Evolutionary conservation across 2,113 vertebrate species (phyloP), one percentile per base, ranked within the genome.

Genomic region (Pelvicachromis taeniatus): DNA sequence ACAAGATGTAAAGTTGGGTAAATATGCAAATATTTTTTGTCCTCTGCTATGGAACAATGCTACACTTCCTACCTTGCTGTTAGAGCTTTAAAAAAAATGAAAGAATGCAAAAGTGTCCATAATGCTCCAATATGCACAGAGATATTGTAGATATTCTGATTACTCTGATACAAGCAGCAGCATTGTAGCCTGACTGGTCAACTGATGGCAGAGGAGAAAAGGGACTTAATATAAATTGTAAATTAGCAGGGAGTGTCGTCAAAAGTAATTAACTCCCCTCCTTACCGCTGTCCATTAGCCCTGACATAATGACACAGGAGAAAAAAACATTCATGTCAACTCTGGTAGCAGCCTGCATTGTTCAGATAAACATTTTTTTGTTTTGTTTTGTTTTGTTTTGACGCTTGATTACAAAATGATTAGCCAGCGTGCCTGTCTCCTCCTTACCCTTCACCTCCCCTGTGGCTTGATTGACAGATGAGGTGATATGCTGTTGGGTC

Each of bases 241-340:
- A 98, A 98, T 98, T 97, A 98, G 96, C 96, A 93, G 95, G 96
- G 95, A 97, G 96, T 95, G 95, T 97, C 96, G 97, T 99, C 98
- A 97, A 96, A 98, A 97, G 97, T 98, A 98, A 98, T 99, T 98
- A 98, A 97, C 96, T 96, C 96, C 96, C 96, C 94, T 94, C 95
- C 96, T 96, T 95, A 95, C 93, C 89, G 93, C 96, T 94, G 96
- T 97, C 97, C 97, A 97, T 98, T 97, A 97, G 96, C 95, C 95
- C 95, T 98, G 97, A 98, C 97, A 96, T 96, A 95, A 96, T 96
- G 97, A 97, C 98, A 97, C 96, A 95, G 81, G 91, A 86, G 90
- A 89, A 91, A 97, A 75, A 97, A 96, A 97, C 95, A 95, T 96
- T 95, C 96, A 96, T 97, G 97, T 97, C 97, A 97, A 95, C 93